Evolutionary conservation across 2,888 invertebrate genomes (phyloP), one percentile per base, ranked within the genome.

Genomic region (Erebia epiphron): DNA sequence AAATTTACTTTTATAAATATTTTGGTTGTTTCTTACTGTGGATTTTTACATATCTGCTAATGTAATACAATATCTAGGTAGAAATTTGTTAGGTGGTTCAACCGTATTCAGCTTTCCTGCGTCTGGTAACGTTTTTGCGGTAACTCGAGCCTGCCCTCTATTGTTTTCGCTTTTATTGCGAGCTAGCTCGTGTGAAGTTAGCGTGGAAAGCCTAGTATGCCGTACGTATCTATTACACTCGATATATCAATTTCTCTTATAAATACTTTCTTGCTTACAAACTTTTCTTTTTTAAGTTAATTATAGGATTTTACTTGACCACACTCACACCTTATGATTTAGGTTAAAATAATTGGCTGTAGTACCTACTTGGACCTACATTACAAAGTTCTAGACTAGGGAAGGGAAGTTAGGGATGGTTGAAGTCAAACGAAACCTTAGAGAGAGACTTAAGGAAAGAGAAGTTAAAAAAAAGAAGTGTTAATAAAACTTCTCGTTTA

Each of bases 141-240:
- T 66, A 66, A 66, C 56, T n/a, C 1, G 66, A 66, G 56, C 56
- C 66, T 35, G 35, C 54, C 54, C 18, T 49, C 69, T 73, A 80
- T 83, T 79, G 80, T 80, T 80, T 80, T 81, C 76, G 80, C 79
- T 83, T 83, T 83, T 82, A 80, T 79, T 56, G 41, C 66, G 75
- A 74, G 77, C 77, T 74, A 75, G 69, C 75, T 76, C 82, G 83
- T 86, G 86, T 83, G 85, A 87, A 88, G 82, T 50, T 64, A 41
- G 64, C 63, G 62, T 74, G 69, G 71, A 76, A 74, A 74, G 72
- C 67, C 62, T 54, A 68, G 63, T 18, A 16, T 46, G 46, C 9
- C 57, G 64, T 49, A 43, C 46, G 56, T 66, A 52, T 69, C 52
- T 68, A 62, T 66, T 72, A 57, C 50, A 68, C 43, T 70, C 52